These are phyloP conservation scores for Timandra comae DNA, from an alignment of 2,888 invertebrate genomes.

Conservation along the genomic window DNA sequence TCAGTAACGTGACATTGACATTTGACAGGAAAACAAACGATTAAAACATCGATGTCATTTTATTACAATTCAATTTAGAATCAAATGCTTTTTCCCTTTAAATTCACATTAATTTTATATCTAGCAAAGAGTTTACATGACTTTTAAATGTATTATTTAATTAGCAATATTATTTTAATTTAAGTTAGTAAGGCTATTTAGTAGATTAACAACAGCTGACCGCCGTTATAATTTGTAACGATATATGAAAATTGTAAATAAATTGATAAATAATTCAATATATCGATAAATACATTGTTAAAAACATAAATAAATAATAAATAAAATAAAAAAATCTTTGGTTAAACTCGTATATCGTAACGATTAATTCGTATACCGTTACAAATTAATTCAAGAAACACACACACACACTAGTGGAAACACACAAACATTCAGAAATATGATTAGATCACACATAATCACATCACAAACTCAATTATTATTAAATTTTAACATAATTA, in stretches of 20 bases:
- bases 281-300: slow-evolving; percentile 4
- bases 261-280: slow-evolving; percentile 2
- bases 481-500: too few species aligned
- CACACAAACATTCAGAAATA: too few species aligned
- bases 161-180: slow-evolving; percentile 50
- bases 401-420: slow-evolving; percentile 27
- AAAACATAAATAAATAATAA: slow-evolving; percentile 1
- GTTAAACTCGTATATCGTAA: neutral
- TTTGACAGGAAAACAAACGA: slow-evolving; percentile 20
- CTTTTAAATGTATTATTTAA: slow-evolving; percentile 48
- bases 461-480: too few species aligned
- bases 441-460: too few species aligned
- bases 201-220: slow-evolving; percentile 47
- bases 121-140: slow-evolving; percentile 61
- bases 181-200: slow-evolving; percentile 75
- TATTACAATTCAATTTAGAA: slow-evolving; percentile 73
- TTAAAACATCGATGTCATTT: slow-evolving; percentile 63
- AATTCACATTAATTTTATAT: slow-evolving; percentile 64
- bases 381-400: slow-evolving; percentile 36
- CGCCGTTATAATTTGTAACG: slow-evolving; percentile 40
- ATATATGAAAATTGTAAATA: slow-evolving; percentile 33
- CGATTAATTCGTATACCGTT: slow-evolving; percentile 39
- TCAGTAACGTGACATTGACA: neutral
- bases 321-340: slow-evolving; percentile 8
- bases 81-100: slow-evolving; percentile 68